phyloP scores from a whole-genome alignment of 1,140 invertebrate species.

The Ooceraea biroi region DNA sequence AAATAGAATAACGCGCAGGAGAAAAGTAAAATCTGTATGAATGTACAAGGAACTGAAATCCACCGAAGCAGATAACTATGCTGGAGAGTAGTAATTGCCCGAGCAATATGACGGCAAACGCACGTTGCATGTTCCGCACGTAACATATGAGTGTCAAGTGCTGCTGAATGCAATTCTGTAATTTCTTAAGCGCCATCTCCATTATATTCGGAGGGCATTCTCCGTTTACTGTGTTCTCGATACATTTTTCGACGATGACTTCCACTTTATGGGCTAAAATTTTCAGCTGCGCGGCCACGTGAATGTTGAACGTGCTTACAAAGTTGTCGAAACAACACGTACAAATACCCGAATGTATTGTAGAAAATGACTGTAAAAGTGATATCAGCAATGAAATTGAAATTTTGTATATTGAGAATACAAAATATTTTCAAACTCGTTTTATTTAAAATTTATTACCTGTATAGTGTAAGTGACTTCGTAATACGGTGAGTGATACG shows the following conservation, averaged over 20 bases:
- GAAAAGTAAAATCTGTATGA: too few relatives aligned
- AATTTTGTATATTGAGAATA: too few relatives aligned
- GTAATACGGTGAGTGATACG: slow-evolving; percentile 64
- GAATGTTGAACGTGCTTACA: slow-evolving; percentile 69
- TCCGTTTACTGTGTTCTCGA: background rate
- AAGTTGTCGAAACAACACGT: slow-evolving; percentile 74
- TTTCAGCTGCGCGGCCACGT: slow-evolving; percentile 68
- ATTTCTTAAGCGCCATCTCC: slow-evolving; percentile 3
- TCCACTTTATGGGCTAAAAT: slow-evolving; percentile 66
- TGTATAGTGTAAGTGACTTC: slow-evolving; percentile 66
- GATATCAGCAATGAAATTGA: background rate
- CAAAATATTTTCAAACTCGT: background rate
- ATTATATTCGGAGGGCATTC: background rate
- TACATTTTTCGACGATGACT: slow-evolving; percentile 16
- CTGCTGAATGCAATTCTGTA: slow-evolving; percentile 53
- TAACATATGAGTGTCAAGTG: slow-evolving; percentile 65
- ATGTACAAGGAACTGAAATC: too few relatives aligned
- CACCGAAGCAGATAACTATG: slow-evolving; percentile 70
- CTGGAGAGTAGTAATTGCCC: slow-evolving; percentile 69
- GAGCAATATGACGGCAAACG: slow-evolving; percentile 64
- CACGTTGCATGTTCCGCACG: slow-evolving; percentile 54
- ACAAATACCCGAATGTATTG: slow-evolving; percentile 65
- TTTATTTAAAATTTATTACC: slow-evolving; percentile 67
- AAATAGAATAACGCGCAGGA: too few relatives aligned
- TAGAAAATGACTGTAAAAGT: slow-evolving; percentile 60